phyloP scores from a whole-genome alignment of 37 sponge, comb jelly and placozoan species.

The Geodia barretti region DNA sequence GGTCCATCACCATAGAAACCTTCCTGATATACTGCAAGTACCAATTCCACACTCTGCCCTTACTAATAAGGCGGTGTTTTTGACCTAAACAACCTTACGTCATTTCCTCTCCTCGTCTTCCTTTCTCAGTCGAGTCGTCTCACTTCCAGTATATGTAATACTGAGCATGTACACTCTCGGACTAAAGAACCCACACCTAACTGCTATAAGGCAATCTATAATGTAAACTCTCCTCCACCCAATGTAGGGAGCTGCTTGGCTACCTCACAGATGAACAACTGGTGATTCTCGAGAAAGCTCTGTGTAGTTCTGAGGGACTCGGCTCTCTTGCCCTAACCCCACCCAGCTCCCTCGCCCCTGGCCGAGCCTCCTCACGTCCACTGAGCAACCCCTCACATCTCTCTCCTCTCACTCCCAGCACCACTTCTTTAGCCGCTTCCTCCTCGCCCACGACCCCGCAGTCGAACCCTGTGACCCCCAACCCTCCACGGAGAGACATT shows the following conservation, averaged over 20 bases:
- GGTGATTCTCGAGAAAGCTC: constrained; percentile 55
- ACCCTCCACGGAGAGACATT: not conserved
- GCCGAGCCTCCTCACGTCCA: not conserved
- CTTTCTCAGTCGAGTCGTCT: no score
- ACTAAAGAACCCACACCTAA: no score
- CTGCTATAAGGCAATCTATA: no score
- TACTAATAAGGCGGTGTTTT: no score
- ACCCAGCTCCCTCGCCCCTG: not conserved
- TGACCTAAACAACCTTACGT: not conserved
- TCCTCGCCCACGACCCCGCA: not conserved
- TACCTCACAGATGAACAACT: constrained; percentile 57
- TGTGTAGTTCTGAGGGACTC: constrained; percentile 78
- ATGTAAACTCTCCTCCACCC: no score
- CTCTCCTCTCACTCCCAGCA: not conserved
- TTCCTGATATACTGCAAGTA: no score
- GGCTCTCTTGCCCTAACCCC: constrained; percentile 29
- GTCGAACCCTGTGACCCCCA: not conserved
- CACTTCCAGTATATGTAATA: no score
- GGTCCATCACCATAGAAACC: no score
- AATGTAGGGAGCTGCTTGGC: constrained; percentile 56
- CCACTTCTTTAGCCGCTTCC: not conserved
- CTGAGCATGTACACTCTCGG: no score
- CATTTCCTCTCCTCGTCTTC: not conserved
- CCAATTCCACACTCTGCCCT: no score
- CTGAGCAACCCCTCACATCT: not conserved